phyloP scores from a whole-genome alignment of 2,113 vertebrate species.

The Indicator indicator region DNA sequence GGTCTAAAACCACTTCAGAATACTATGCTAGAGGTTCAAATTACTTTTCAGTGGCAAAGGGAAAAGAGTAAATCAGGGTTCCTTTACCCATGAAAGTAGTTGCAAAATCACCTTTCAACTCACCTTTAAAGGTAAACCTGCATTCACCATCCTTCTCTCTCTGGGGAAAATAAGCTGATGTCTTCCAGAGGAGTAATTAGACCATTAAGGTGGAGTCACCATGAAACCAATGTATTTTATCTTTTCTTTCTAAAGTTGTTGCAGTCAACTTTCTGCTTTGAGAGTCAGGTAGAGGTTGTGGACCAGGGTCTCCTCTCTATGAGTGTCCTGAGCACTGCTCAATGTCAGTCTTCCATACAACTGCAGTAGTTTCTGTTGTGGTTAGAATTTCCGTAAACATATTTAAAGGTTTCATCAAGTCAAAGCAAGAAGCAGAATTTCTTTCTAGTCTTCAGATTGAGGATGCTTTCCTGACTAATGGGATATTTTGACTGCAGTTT shows the following conservation, averaged over 20 bases:
- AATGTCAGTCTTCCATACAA: rapidly evolving
- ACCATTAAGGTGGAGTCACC: not conserved
- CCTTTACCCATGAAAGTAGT: not conserved
- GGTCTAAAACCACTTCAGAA: not conserved
- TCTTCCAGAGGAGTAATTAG: not conserved
- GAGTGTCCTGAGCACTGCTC: not conserved
- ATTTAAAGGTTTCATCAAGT: not conserved
- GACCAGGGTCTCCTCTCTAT: not conserved
- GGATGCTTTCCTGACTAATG: not conserved
- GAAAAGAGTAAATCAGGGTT: not conserved
- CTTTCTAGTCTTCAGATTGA: not conserved
- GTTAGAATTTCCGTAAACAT: not conserved
- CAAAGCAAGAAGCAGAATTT: not conserved
- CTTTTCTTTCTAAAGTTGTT: not conserved
- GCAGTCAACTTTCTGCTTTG: rapidly evolving
- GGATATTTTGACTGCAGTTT: not conserved
- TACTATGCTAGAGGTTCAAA: not conserved
- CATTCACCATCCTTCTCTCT: not conserved
- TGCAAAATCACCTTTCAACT: not conserved
- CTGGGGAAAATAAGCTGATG: rapidly evolving
- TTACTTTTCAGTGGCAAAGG: not conserved
- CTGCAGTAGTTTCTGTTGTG: not conserved
- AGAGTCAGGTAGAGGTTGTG: not conserved
- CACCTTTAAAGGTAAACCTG: not conserved
- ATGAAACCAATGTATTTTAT: not conserved